A percentile compares a stretch with the other conserved stretches of the same genome.
Conservation (phyloP, 2,888 invertebrate genomes). For the Marronus borbonicus region DNA sequence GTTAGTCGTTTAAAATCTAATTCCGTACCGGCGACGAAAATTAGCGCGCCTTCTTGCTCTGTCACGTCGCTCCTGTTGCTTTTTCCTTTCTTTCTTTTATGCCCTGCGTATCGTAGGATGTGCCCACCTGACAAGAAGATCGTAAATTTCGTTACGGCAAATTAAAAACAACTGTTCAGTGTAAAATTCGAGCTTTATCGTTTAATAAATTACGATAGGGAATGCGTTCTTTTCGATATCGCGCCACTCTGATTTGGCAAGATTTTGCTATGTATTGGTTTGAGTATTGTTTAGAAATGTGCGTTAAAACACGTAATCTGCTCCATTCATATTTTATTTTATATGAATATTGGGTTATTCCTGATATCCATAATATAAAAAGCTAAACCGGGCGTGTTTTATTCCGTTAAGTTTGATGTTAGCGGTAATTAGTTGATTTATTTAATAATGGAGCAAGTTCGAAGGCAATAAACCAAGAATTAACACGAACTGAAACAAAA, state of each 20-base stretch:
- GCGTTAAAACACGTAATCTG: too few relatives aligned
- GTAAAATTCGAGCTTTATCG: slow-evolving; percentile 62
- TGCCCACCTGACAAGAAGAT: slow-evolving; percentile 64
- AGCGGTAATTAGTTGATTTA: too few relatives aligned
- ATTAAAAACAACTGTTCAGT: slow-evolving; percentile 70
- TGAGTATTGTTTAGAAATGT: too few relatives aligned
- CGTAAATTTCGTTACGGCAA: slow-evolving; percentile 70
- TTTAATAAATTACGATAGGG: slow-evolving; percentile 35
- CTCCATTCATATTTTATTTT: too few relatives aligned
- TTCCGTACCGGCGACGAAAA: slow-evolving; percentile 68
- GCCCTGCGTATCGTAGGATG: not conserved
- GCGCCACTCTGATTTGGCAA: not conserved
- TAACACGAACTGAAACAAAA: too few relatives aligned
- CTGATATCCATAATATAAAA: too few relatives aligned
- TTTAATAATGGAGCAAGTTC: too few relatives aligned
- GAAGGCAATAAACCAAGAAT: too few relatives aligned
- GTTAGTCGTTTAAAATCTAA: slow-evolving; percentile 71
- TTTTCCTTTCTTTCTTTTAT: slow-evolving; percentile 46
- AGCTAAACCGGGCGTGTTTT: too few relatives aligned
- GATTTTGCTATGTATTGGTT: too few relatives aligned
- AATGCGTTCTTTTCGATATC: not conserved
- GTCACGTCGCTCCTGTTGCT: slow-evolving; percentile 9
- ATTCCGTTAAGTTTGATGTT: too few relatives aligned
- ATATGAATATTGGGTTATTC: too few relatives aligned
- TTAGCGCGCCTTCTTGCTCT: slow-evolving; percentile 64